Conservation (phyloP, 2,797 vertebrate species). For the Sandelia bainsii region DNA sequence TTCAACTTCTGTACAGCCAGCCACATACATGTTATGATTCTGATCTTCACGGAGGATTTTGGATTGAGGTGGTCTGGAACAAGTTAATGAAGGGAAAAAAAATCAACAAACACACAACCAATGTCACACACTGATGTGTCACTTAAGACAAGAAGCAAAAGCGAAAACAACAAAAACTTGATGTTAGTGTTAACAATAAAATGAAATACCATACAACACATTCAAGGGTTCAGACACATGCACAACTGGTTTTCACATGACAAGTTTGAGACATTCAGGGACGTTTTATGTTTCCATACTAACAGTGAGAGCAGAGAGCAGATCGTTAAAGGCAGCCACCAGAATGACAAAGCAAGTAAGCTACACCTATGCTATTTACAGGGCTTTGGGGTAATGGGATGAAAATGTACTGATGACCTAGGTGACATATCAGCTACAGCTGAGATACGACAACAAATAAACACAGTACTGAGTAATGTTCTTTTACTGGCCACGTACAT, state of each 20-base stretch:
- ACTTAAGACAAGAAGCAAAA: slow-evolving; percentile 31
- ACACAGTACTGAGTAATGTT: slow-evolving; percentile 11
- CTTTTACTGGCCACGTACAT: slow-evolving; percentile 87
- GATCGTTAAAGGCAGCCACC: slow-evolving; percentile 24
- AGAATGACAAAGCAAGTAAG: slow-evolving; percentile 17
- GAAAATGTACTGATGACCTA: slow-evolving; percentile 35
- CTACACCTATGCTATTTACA: slow-evolving; percentile 15
- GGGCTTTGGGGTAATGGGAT: slow-evolving; percentile 45
- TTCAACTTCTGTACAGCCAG: slow-evolving; percentile 94
- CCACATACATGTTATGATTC: slow-evolving; percentile 98
- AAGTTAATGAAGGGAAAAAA: background rate
- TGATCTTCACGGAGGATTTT: slow-evolving; percentile 95
- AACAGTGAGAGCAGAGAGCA: slow-evolving; percentile 13
- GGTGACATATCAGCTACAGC: slow-evolving; percentile 42
- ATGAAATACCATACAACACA: background rate
- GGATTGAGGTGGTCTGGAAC: slow-evolving; percentile 91
- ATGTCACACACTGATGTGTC: background rate
- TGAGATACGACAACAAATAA: slow-evolving; percentile 27
- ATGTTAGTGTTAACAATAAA: slow-evolving; percentile 20
- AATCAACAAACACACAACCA: slow-evolving; percentile 17
- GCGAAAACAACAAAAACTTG: slow-evolving; percentile 13
- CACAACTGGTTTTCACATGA: slow-evolving; percentile 26
- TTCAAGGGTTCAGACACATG: slow-evolving; percentile 35
- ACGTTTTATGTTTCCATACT: background rate
- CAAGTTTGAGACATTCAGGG: slow-evolving; percentile 54